Evolutionary conservation across 2,888 invertebrate genomes (phyloP).

Genomic region (Malthinus flaveolus): DNA sequence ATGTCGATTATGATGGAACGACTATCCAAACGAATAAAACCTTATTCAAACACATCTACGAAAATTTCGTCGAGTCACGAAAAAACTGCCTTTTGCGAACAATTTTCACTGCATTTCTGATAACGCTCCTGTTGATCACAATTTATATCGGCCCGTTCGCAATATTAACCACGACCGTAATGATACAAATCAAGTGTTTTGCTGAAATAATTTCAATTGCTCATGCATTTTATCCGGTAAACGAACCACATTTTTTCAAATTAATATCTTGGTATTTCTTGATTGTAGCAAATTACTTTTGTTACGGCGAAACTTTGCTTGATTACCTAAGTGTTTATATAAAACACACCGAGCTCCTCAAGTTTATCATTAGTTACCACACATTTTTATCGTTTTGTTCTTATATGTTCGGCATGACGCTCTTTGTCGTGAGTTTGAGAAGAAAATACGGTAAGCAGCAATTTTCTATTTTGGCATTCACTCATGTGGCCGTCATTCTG

Average conservation of each 20-base stretch:
- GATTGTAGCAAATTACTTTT: slow-evolving; percentile 96
- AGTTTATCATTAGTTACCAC: slow-evolving; percentile 93
- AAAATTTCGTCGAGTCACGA: neutral
- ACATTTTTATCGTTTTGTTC: slow-evolving; percentile 95
- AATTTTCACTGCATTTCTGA: slow-evolving; percentile 93
- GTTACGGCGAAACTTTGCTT: slow-evolving; percentile 96
- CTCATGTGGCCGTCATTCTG: slow-evolving; percentile 94
- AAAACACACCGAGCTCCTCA: slow-evolving; percentile 58
- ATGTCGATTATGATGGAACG: no score
- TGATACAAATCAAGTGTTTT: slow-evolving; percentile 98
- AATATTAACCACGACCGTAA: slow-evolving; percentile 88
- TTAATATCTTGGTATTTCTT: slow-evolving; percentile 98
- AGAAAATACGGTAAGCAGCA: slow-evolving; percentile 97
- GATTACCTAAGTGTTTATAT: slow-evolving; percentile 93
- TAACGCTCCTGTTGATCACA: slow-evolving; percentile 83
- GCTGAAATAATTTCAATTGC: slow-evolving; percentile 98
- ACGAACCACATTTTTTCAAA: slow-evolving; percentile 95
- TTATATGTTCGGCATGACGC: slow-evolving; percentile 94
- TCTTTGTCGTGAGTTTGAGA: slow-evolving; percentile 94
- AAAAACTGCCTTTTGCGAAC: slow-evolving; percentile 53
- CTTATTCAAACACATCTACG: neutral
- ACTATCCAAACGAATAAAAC: neutral
- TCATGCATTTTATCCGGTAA: slow-evolving; percentile 93
- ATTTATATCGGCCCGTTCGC: slow-evolving; percentile 93
- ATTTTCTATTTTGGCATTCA: slow-evolving; percentile 98